These are phyloP conservation scores for Leptura quadrifasciata DNA, from an alignment of 2,888 invertebrate genomes.

Conservation along the genomic window DNA sequence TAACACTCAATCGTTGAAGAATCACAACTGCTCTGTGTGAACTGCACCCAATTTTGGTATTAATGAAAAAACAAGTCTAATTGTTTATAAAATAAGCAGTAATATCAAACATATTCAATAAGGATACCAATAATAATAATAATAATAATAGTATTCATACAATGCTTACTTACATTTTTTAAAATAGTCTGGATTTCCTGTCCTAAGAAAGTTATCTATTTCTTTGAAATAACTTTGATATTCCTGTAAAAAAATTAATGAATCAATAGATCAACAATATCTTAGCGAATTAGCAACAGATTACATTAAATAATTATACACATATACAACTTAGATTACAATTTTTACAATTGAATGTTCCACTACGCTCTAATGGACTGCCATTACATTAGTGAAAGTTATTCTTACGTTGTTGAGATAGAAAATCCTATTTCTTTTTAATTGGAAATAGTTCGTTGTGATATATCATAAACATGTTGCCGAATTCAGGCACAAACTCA, in stretches of 20 bases:
- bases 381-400: no score
- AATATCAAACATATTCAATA: not conserved
- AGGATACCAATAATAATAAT: not conserved
- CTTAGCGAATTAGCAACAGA: no score
- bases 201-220: conserved; percentile 17
- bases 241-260: conserved; percentile 13
- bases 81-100: not conserved
- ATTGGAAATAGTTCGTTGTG: no score
- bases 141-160: not conserved
- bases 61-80: not conserved
- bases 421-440: no score
- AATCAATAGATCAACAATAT: not conserved
- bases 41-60: not conserved
- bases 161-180: conserved; percentile 22
- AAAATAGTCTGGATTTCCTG: conserved; percentile 10
- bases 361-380: no score
- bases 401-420: no score
- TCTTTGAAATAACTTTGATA: conserved; percentile 27
- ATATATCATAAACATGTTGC: no score
- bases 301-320: no score
- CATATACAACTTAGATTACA: no score
- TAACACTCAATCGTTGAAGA: not conserved
- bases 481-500: no score
- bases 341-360: no score
- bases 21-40: not conserved